These are phyloP conservation scores for Sclerodermus sp. DNA, from an alignment of 2,888 invertebrate genomes.

Conservation along the genomic window DNA sequence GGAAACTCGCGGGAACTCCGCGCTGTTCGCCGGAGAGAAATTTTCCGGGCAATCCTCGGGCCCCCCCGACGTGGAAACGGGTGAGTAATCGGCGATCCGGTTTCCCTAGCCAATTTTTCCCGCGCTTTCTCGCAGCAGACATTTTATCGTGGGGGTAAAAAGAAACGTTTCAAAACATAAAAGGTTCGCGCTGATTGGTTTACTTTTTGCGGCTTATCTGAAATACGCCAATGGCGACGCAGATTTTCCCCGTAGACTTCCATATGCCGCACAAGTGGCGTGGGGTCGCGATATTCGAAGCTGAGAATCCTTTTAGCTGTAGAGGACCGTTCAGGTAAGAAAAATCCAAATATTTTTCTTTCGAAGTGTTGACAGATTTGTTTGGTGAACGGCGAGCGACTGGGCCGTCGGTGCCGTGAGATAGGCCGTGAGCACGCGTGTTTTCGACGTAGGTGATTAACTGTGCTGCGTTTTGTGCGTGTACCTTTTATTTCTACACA, in stretches of 20 bases:
- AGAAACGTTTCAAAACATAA: conserved; percentile 62
- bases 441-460: conserved; percentile 32
- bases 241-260: conserved; percentile 58
- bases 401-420: conserved; percentile 14
- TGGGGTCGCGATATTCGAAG: conserved; percentile 68
- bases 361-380: conserved; percentile 60
- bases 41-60: too few species aligned
- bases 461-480: conserved; percentile 41
- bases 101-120: conserved; percentile 38
- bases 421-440: conserved; percentile 28
- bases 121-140: conserved; percentile 41
- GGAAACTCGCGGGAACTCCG: too few species aligned
- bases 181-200: conserved; percentile 60
- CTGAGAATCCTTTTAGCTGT: conserved; percentile 63
- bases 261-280: conserved; percentile 67
- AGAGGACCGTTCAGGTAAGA: conserved; percentile 65
- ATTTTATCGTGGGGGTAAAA: conserved; percentile 53
- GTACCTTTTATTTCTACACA: conserved; percentile 47
- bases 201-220: conserved; percentile 64
- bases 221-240: conserved; percentile 62
- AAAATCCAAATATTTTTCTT: conserved; percentile 62
- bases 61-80: too few species aligned
- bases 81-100: neutral
- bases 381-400: conserved; percentile 15
- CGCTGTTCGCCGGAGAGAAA: too few species aligned